Evolutionary conservation across 2,888 invertebrate species (phyloP).

Genomic region (Empis livida): DNA sequence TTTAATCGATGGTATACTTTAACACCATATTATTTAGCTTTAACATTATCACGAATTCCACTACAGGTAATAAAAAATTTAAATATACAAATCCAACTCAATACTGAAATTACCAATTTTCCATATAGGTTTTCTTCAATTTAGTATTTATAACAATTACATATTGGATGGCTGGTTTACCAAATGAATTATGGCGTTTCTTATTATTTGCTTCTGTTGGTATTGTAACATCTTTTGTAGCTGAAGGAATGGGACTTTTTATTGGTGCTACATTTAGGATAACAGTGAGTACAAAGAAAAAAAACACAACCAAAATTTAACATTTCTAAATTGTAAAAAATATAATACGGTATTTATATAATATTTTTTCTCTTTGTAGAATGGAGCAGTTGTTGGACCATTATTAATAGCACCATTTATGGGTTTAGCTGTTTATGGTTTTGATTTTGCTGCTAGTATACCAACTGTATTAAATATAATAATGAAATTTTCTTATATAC

Average conservation of each 20-base stretch:
- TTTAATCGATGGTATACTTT: slow-evolving; percentile 58
- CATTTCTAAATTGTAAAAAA: too few relatives aligned
- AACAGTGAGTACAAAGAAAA: slow-evolving; percentile 40
- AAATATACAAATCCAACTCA: too few relatives aligned
- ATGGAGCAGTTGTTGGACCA: slow-evolving; percentile 55
- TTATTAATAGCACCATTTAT: slow-evolving; percentile 51
- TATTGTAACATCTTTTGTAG: slow-evolving; percentile 55
- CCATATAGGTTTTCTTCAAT: slow-evolving; percentile 41
- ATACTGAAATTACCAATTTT: too few relatives aligned
- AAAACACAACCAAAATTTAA: neutral
- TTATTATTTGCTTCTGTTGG: slow-evolving; percentile 52
- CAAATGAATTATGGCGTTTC: slow-evolving; percentile 50
- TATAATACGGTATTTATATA: too few relatives aligned
- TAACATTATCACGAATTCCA: slow-evolving; percentile 49
- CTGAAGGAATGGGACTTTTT: slow-evolving; percentile 65
- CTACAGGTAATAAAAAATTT: slow-evolving; percentile 29
- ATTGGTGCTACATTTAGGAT: slow-evolving; percentile 59
- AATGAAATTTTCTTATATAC: slow-evolving; percentile 53
- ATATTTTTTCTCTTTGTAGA: slow-evolving; percentile 39
- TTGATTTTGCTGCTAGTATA: slow-evolving; percentile 53
- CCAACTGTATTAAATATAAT: slow-evolving; percentile 45
- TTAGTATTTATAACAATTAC: slow-evolving; percentile 46
- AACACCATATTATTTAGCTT: slow-evolving; percentile 49
- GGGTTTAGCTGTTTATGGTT: slow-evolving; percentile 54
- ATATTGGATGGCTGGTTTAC: slow-evolving; percentile 56